These are phyloP conservation scores for Lepidocolaptes lacrymiger DNA, from an alignment of 2,797 vertebrate species.

Conservation along the genomic window DNA sequence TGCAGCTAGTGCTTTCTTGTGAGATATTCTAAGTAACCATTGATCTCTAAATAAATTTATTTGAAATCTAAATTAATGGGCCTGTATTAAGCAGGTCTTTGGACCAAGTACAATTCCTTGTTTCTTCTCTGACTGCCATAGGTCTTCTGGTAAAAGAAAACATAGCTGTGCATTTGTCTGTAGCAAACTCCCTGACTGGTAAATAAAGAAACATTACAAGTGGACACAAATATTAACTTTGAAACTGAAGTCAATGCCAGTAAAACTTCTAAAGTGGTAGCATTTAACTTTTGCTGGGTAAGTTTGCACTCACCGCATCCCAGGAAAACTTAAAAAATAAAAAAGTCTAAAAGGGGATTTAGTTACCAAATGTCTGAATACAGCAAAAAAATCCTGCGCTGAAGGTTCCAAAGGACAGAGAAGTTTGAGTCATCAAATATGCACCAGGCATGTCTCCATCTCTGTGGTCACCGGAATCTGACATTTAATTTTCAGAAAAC, in stretches of 20 bases:
- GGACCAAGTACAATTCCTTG: not conserved
- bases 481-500: not conserved
- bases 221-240: not conserved
- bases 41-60: not conserved
- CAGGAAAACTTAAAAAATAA: not conserved
- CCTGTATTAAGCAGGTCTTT: not conserved
- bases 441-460: not conserved
- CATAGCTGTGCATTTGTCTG: not conserved
- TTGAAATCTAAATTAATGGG: not conserved
- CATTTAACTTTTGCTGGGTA: not conserved
- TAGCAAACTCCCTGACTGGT: not conserved
- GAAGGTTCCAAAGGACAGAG: not conserved
- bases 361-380: not conserved
- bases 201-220: not conserved
- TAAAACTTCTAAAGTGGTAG: not conserved
- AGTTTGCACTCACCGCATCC: not conserved
- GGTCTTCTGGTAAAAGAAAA: not conserved
- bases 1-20: not conserved
- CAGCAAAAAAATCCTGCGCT: not conserved
- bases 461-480: not conserved
- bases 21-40: not conserved
- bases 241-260: not conserved
- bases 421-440: not conserved
- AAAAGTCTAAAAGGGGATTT: not conserved
- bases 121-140: not conserved